A percentile compares a stretch with the other conserved stretches of the same genome.
Conservation (phyloP, 1,140 invertebrate genomes). For the Eufriesea mexicana region DNA sequence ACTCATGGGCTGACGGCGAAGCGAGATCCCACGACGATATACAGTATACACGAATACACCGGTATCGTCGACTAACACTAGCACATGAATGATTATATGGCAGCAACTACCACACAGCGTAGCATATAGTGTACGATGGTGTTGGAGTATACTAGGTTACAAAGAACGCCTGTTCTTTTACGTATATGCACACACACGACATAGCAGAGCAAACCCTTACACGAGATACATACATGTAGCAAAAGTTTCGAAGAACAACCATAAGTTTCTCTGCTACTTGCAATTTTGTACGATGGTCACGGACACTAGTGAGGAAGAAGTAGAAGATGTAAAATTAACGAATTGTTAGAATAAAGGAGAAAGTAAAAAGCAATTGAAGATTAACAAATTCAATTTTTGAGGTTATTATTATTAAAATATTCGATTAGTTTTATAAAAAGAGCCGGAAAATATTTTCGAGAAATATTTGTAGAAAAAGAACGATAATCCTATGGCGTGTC, state of each 20-base stretch:
- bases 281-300: constrained; percentile 29
- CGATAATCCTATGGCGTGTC: not conserved
- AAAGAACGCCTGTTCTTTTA: constrained; percentile 16
- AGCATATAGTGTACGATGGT: constrained; percentile 12
- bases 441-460: not conserved
- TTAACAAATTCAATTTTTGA: too few relatives aligned
- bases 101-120: constrained; percentile 6
- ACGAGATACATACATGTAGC: not conserved
- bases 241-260: constrained; percentile 29
- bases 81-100: constrained; percentile 25
- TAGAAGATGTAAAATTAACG: constrained; percentile 10
- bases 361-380: not conserved
- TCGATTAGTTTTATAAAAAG: too few relatives aligned
- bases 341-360: not conserved
- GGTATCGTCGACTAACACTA: constrained; percentile 27
- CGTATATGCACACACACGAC: not conserved
- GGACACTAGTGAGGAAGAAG: not conserved
- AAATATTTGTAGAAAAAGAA: not conserved
- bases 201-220: not conserved
- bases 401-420: not conserved
- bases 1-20: constrained; percentile 46
- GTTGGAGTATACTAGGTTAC: constrained; percentile 6
- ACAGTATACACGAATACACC: constrained; percentile 48
- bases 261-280: constrained; percentile 18
- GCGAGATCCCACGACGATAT: constrained; percentile 69